Conservation (phyloP, 2,888 invertebrate genomes). For the Punctoribates punctum region DNA sequence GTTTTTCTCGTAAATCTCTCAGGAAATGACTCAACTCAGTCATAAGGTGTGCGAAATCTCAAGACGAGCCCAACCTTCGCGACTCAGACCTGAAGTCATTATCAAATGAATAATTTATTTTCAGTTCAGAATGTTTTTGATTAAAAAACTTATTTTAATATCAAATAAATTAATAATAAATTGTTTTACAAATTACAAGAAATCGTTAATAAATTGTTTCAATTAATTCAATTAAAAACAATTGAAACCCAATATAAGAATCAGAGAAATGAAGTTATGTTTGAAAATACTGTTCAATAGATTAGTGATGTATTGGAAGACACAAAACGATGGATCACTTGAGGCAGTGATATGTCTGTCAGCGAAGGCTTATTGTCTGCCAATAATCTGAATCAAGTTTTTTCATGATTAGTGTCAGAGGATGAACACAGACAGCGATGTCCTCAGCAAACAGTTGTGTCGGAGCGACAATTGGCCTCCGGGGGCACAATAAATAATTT, state of each 20-base stretch:
- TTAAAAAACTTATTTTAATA: neutral
- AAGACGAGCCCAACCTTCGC: too few relatives aligned
- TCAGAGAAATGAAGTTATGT: neutral
- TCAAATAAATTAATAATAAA: too few relatives aligned
- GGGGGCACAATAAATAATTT: slow-evolving; percentile 80
- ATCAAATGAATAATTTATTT: neutral
- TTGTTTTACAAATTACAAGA: too few relatives aligned
- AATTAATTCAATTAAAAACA: too few relatives aligned
- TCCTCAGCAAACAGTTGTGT: slow-evolving; percentile 61
- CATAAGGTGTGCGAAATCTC: neutral
- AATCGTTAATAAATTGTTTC: too few relatives aligned
- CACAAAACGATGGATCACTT: neutral
- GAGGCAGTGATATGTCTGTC: neutral
- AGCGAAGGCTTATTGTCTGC: neutral
- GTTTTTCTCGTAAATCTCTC: neutral
- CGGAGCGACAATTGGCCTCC: slow-evolving; percentile 70
- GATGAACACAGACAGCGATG: neutral
- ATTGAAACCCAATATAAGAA: too few relatives aligned
- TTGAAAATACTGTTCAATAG: neutral
- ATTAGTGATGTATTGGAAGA: neutral
- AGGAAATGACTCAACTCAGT: slow-evolving; percentile 8
- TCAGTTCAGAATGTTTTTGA: neutral
- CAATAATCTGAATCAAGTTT: neutral
- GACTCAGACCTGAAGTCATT: neutral
- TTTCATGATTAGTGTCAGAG: neutral